Conservation (phyloP, 2,888 invertebrate genomes). For the Drosophila paranaensis region DNA sequence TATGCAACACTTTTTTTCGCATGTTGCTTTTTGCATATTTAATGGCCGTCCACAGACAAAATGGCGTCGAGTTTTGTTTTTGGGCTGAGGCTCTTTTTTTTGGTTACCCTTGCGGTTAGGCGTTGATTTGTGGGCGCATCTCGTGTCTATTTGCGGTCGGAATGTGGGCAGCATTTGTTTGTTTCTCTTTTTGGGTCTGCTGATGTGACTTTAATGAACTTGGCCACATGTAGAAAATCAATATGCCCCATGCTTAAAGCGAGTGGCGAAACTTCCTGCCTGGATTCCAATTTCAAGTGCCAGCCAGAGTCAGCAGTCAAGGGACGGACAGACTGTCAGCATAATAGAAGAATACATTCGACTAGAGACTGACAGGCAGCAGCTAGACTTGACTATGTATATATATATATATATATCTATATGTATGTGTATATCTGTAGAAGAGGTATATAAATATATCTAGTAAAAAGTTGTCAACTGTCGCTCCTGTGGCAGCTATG, state of each 20-base stretch:
- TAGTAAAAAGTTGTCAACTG: conserved; percentile 70
- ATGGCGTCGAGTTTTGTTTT: conserved; percentile 54
- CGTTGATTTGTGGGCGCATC: conserved; percentile 75
- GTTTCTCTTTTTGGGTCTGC: conserved; percentile 37
- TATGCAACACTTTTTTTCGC: conserved; percentile 77
- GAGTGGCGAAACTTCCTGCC: conserved; percentile 38
- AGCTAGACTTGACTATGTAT: conserved; percentile 25
- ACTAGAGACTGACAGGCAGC: conserved; percentile 1
- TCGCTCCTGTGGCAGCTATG: conserved; percentile 55
- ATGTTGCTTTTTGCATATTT: conserved; percentile 79
- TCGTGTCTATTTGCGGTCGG: conserved; percentile 74
- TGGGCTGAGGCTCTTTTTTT: conserved; percentile 7
- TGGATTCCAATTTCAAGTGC: conserved; percentile 34
- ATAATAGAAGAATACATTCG: conserved; percentile 67
- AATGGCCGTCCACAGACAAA: conserved; percentile 74
- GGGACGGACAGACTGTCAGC: conserved; percentile 54
- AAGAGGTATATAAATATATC: conserved; percentile 1
- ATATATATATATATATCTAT: conserved; percentile 4
- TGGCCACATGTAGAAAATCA: conserved; percentile 63
- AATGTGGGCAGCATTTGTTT: conserved; percentile 48
- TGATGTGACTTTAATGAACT: conserved; percentile 79
- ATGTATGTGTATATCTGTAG: conserved; percentile 2
- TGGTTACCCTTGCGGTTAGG: conserved; percentile 62
- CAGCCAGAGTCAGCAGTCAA: conserved; percentile 14
- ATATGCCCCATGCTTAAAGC: conserved; percentile 56